Percentiles rank a stretch among this genome's conserved stretches.
These are phyloP conservation scores for Pachyrhynchus sulphureomaculatus DNA, from an alignment of 1,140 invertebrate species.

Conservation along the genomic window DNA sequence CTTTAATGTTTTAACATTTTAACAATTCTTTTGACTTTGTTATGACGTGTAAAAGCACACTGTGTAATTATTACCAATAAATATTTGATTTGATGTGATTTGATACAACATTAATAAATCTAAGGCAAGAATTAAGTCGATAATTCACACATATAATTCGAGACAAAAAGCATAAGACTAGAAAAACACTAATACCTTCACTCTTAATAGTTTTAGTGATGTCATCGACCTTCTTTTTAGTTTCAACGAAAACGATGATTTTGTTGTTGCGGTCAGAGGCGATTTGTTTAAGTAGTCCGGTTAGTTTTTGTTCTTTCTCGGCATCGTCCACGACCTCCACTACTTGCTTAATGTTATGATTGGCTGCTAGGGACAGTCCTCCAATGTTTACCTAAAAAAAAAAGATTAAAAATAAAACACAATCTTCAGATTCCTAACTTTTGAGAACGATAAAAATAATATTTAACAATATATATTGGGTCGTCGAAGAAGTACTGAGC, in stretches of 20 bases:
- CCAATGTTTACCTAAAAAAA: constrained; percentile 82
- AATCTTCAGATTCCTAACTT: neutral
- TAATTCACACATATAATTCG: no score
- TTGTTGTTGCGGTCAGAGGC: constrained; percentile 85
- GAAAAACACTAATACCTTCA: constrained; percentile 59
- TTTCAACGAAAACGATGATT: constrained; percentile 97
- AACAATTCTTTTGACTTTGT: no score
- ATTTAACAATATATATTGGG: neutral
- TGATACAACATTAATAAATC: no score
- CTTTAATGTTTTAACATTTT: no score
- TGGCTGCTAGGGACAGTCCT: constrained; percentile 88
- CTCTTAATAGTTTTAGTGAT: constrained; percentile 86
- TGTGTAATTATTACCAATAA: no score
- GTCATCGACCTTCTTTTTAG: constrained; percentile 97
- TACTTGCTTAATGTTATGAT: constrained; percentile 96
- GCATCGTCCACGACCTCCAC: constrained; percentile 91
- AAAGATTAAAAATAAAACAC: neutral
- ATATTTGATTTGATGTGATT: no score
- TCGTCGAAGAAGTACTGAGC: no score
- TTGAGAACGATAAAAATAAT: constrained; percentile 48
- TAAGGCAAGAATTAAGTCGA: no score
- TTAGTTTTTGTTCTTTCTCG: constrained; percentile 82
- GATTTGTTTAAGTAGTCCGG: constrained; percentile 82
- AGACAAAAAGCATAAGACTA: no score
- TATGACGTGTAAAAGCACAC: no score